Evolutionary conservation across 2,797 vertebrate species (phyloP), one percentile per base, ranked within the genome.

Genomic region (Telmatherina bonti): DNA sequence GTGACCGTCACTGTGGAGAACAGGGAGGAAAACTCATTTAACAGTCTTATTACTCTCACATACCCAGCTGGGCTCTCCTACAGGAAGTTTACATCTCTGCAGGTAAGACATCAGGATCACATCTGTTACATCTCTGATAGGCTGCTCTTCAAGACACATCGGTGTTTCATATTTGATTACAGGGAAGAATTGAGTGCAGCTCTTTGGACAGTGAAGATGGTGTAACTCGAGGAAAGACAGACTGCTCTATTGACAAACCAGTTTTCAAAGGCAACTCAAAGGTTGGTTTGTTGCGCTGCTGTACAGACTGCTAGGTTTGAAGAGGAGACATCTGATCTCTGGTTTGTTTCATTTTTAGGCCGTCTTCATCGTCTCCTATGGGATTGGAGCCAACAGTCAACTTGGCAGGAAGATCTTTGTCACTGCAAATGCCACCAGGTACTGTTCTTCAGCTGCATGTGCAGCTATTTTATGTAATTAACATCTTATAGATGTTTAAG

Each of bases 1-100:
- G 33, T 35, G 33, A 35, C 79, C 0, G 82, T 96, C 20, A 92
- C 85, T 0, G 74, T 96, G 72, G 88, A 86, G 73, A 97, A 96
- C 71, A 79, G 58, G 0, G 95, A 83, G 0, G 96, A 97, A 82
- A 93, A 97, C 81, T 96, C 96, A 8, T 96, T 95, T 52, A 85
- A 92, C 70, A 93, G 90, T 8, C 76, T 3, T 0, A 81, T 94
- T n/a, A 67, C 74, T n/a, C 88, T 97, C 45, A 88, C 78, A 0
- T 94, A 95, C 73, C 96, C 96, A 0, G 33, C 74, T 0, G 93
- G 88, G 16, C 81, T 97, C 56, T 97, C 96, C n/a, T 96, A 79
- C 72, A 92, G 95, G 69, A 94, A 78, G 65, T 66, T 86, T 30
- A 89, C 85, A 0, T 1, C 4, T 11, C 27, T 85, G 33, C 86